These are phyloP conservation scores for Coreoperca whiteheadi DNA, from an alignment of 2,113 vertebrate species.

Conservation along the genomic window DNA sequence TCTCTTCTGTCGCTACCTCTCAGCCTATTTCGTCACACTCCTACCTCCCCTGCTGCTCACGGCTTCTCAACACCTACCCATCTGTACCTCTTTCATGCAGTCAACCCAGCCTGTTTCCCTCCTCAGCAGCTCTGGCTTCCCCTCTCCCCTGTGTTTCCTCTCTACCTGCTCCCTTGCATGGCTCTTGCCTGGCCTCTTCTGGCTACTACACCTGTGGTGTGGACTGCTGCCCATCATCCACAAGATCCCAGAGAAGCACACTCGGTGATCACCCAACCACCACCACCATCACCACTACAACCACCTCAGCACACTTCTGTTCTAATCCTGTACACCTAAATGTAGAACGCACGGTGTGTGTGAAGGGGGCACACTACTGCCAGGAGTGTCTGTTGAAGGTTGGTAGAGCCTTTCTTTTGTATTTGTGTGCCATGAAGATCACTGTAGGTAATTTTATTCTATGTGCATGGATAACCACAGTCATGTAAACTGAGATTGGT, in stretches of 20 bases:
- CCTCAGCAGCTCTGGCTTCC: constrained; percentile 59
- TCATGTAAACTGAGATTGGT: background rate
- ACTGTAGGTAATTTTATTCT: constrained; percentile 17
- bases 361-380: constrained; percentile 93
- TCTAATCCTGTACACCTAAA: constrained; percentile 92
- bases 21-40: constrained; percentile 79
- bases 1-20: constrained; percentile 77
- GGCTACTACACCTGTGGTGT: constrained; percentile 88
- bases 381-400: constrained; percentile 95
- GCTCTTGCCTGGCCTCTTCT: constrained; percentile 80
- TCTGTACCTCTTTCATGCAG: constrained; percentile 64
- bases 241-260: constrained; percentile 84
- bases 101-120: constrained; percentile 62
- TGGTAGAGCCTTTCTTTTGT: constrained; percentile 79
- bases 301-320: constrained; percentile 87
- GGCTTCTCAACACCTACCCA: constrained; percentile 84
- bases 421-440: constrained; percentile 2
- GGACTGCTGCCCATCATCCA: constrained; percentile 84
- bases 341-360: constrained; percentile 88
- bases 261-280: constrained; percentile 80
- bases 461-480: constrained; percentile 2
- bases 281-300: constrained; percentile 82
- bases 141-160: constrained; percentile 62
- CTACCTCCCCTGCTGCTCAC: constrained; percentile 89
- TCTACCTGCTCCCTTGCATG: constrained; percentile 54